Conservation (phyloP, 2,888 invertebrate species). For the Acleris literana region DNA sequence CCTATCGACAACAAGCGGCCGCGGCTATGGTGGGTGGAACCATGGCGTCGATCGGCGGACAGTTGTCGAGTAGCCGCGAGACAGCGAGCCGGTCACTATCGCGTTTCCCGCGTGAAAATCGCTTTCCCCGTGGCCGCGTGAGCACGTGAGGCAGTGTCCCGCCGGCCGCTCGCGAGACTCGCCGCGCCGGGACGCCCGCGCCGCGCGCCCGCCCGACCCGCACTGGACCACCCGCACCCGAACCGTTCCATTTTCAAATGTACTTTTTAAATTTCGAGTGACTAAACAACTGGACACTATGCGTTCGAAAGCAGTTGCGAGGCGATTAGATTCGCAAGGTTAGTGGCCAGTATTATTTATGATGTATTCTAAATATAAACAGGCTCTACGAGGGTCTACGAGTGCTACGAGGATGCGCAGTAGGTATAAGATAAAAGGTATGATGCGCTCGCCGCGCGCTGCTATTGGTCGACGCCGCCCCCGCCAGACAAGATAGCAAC, state of each 20-base stretch:
- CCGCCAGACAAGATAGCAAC: slow-evolving; percentile 81
- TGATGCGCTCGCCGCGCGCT: slow-evolving; percentile 70
- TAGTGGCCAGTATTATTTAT: slow-evolving; percentile 52
- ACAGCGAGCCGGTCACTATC: slow-evolving; percentile 77
- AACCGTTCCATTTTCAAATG: slow-evolving; percentile 54
- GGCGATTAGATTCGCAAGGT: slow-evolving; percentile 88
- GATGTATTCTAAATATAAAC: slow-evolving; percentile 14
- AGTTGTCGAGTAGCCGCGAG: slow-evolving; percentile 71
- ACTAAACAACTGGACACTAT: slow-evolving; percentile 75
- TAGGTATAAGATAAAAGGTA: slow-evolving; percentile 73
- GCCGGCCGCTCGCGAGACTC: slow-evolving; percentile 80
- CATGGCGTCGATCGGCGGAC: slow-evolving; percentile 50
- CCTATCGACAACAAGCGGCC: not conserved
- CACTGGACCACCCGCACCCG: slow-evolving; percentile 61
- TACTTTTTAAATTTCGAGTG: slow-evolving; percentile 61
- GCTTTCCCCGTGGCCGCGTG: slow-evolving; percentile 77
- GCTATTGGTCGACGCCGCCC: slow-evolving; percentile 77
- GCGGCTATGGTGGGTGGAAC: slow-evolving; percentile 10
- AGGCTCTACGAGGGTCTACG: slow-evolving; percentile 32
- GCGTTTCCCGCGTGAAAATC: slow-evolving; percentile 81
- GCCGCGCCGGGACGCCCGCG: slow-evolving; percentile 67
- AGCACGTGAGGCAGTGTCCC: slow-evolving; percentile 81
- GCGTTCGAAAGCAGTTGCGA: slow-evolving; percentile 89
- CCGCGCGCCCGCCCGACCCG: slow-evolving; percentile 63
- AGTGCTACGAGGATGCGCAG: slow-evolving; percentile 61